These are phyloP conservation scores for Catocala nupta DNA, from an alignment of 2,888 invertebrate species.

Conservation along the genomic window DNA sequence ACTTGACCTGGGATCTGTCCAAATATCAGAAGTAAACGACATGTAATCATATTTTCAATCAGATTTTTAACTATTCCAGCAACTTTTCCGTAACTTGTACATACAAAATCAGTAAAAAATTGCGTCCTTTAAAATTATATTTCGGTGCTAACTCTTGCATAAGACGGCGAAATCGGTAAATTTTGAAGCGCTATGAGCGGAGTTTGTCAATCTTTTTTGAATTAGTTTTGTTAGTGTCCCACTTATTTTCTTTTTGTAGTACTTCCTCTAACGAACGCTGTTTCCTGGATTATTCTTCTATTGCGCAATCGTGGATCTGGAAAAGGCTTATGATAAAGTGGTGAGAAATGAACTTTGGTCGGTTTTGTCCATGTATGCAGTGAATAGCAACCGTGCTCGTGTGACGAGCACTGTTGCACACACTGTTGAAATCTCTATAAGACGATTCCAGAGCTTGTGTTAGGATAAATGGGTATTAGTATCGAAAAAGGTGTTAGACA, in stretches of 20 bases:
- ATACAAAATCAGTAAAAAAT: neutral
- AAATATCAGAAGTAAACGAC: constrained; percentile 50
- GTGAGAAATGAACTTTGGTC: no score
- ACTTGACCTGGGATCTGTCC: constrained; percentile 30
- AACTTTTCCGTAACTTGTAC: neutral
- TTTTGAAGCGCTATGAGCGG: constrained; percentile 49
- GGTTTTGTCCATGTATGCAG: no score
- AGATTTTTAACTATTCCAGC: constrained; percentile 7
- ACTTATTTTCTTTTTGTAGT: constrained; percentile 18
- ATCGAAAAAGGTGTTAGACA: no score
- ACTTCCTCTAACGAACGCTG: constrained; percentile 1
- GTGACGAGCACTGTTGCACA: no score
- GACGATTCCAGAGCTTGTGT: no score
- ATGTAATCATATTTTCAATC: constrained; percentile 43
- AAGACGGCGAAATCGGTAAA: constrained; percentile 50
- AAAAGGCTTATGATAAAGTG: no score
- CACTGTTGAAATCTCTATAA: no score
- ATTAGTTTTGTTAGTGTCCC: constrained; percentile 27
- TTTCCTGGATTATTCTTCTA: no score
- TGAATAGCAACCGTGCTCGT: no score
- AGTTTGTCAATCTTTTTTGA: constrained; percentile 40
- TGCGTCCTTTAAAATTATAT: neutral
- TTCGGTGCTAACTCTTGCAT: constrained; percentile 24
- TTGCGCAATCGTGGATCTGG: no score
- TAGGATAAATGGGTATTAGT: no score